These are phyloP conservation scores for Acanthosepion lycidas DNA, from an alignment of 2,888 invertebrate genomes.

Conservation along the genomic window DNA sequence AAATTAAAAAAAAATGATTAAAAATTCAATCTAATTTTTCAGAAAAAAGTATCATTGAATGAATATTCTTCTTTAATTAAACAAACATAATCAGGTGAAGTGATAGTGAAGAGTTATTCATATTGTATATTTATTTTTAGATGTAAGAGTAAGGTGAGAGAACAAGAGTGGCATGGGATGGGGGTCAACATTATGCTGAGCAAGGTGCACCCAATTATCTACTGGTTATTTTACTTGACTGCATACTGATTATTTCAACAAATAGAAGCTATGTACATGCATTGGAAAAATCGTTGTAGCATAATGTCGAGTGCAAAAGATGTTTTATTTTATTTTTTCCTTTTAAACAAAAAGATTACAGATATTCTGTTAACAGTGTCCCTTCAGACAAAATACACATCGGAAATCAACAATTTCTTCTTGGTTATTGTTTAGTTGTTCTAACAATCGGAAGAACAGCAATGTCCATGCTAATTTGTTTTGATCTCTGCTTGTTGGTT, in stretches of 20 bases:
- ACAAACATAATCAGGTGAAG: not conserved
- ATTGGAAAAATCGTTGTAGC: conserved; percentile 33
- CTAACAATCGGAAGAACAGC: not conserved
- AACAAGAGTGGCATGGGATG: not conserved
- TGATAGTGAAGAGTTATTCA: conserved; percentile 33
- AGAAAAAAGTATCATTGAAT: not conserved
- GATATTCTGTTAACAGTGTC: not conserved
- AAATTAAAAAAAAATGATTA: not conserved
- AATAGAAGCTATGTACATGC: conserved; percentile 2
- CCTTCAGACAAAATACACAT: conserved; percentile 33
- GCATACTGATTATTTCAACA: conserved; percentile 22
- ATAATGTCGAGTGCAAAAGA: conserved; percentile 33
- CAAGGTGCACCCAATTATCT: conserved; percentile 4
- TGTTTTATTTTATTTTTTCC: not conserved
- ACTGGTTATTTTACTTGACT: conserved; percentile 24
- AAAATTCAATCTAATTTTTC: not conserved
- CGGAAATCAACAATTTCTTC: not conserved
- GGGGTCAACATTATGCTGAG: not conserved
- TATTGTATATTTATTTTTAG: conserved; percentile 33
- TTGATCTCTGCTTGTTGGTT: not conserved
- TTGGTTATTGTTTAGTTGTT: conserved; percentile 33
- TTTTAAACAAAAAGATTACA: conserved; percentile 12
- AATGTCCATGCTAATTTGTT: not conserved
- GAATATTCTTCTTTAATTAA: not conserved
- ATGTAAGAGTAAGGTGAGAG: not conserved